Evolutionary conservation across 2,797 vertebrate species (phyloP).

Genomic region (Amniataba percoides): DNA sequence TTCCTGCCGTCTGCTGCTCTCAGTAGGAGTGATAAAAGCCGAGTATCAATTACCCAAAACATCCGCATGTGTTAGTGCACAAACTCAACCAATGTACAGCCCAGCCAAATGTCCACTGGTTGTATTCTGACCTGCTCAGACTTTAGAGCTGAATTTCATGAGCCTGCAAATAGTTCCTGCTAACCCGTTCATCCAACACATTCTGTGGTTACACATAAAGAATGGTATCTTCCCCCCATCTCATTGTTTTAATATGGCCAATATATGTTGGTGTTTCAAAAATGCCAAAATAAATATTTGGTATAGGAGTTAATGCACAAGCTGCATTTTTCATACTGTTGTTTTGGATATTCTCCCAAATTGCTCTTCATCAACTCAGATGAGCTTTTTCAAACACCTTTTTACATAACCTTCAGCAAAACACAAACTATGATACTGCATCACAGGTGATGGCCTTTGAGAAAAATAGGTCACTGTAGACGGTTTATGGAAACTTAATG

Average conservation of each 20-base stretch:
- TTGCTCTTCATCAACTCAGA: background rate
- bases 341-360: background rate
- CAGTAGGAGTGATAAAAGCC: slow-evolving; percentile 66
- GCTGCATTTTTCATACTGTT: background rate
- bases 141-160: slow-evolving; percentile 25
- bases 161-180: slow-evolving; percentile 23
- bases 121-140: slow-evolving; percentile 10
- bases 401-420: background rate
- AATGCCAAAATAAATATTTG: background rate
- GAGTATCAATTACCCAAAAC: slow-evolving; percentile 59
- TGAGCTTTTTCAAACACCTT: background rate
- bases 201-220: slow-evolving; percentile 1
- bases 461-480: background rate
- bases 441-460: background rate
- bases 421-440: background rate
- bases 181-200: background rate
- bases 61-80: slow-evolving; percentile 16
- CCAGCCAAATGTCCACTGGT: slow-evolving; percentile 8
- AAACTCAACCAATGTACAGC: slow-evolving; percentile 12
- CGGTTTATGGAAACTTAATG: background rate
- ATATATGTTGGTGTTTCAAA: background rate
- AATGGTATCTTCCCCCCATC: background rate
- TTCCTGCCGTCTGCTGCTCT: slow-evolving; percentile 59
- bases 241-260: background rate
- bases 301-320: background rate